Evolutionary conservation across 2,797 vertebrate species (phyloP), one percentile per base, ranked within the genome.

Genomic region (Sebastes aleutianus): DNA sequence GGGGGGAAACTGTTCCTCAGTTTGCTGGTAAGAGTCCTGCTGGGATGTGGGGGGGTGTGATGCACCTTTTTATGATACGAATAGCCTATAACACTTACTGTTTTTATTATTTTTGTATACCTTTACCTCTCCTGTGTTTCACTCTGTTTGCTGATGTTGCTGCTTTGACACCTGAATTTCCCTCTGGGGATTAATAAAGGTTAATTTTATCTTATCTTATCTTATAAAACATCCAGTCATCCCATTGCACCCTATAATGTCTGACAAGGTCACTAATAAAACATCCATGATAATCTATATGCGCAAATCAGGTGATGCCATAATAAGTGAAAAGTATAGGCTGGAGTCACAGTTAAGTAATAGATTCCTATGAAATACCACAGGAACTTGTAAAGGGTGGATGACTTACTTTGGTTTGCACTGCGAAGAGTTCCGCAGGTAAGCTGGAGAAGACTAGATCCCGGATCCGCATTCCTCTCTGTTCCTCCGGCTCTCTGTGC

Each of bases 391-490:
- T 74, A 3, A 39, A 9, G 7, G n/a, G 18, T 36, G 36, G 47
- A 43, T 29, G 3, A 90, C 94, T 94, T 87, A 95, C 94, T 90
- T 92, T 89, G 79, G 3, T 74, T 85, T 67, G 85, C 76, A 91
- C 91, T 87, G 90, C 89, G 83, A 89, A 87, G 84, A 89, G 71
- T 89, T 90, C 88, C 90, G 90, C 93, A 89, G 90, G 89, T 94
- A 90, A 90, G 78, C 76, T 89, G 83, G 83, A 82, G 80, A 79
- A 87, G 73, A 86, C 85, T 26, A 72, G 91, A 90, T 85, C 81
- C 77, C 50, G 90, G 74, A 81, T 94, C 89, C 75, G 91, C 95
- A 95, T 95, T 93, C 93, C 95, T 94, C 89, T 85, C 83, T 63
- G 88, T 90, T 88, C 75, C 71, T 36, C 36, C 32, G 54, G 16